Base-by-base conservation (phyloP, 2,888 invertebrate genomes). In the Augiades crinisus region DNA sequence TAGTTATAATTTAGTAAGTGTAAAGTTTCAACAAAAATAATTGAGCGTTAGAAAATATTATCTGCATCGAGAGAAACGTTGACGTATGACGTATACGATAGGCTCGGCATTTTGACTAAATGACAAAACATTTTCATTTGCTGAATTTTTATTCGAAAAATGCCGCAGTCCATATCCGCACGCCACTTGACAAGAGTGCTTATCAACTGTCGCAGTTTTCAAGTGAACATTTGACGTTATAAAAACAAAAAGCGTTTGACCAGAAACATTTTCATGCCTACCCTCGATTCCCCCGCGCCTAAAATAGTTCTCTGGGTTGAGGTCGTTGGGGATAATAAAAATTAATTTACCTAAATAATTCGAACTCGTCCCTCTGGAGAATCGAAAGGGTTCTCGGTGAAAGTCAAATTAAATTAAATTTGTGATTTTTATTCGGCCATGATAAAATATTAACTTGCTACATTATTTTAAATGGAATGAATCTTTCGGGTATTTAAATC, bases 401-500 rank as follows among this genome's bases (percentile, higher is more conserved):
- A 67, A 69, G 64, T 67, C 65, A 65, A n/a, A 77, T 69, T 74
- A 63, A 73, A 79, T 80, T 80, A 75, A 71, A 66, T 68, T 71
- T 68, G 58, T 68, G 69, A 74, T 72, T 69, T 62, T 64, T 61
- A 49, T 47, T 50, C 38, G 37, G 43, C 54, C 55, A 52, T 40
- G 41, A 49, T 47, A 55, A 53, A 60, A 59, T 61, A 61, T 59
- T 56, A 58, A 56, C 51, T 47, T 57, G 56, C 57, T 58, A 61
- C 55, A 61, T 61, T n/a, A 24, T 27, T 43, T 43, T 24, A 19
- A 46, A 50, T 54, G 24, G 45, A 47, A 30, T 40, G 31, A 6
- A 4, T 10, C 10, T 27, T 10, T 27, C n/a, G n/a, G n/a, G n/a
- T n/a, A n/a, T n/a, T n/a, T n/a, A n/a, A n/a, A n/a, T n/a, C n/a